A percentile compares a stretch with the other conserved stretches of the same genome.
phyloP scores from a whole-genome alignment of 2,797 vertebrate genomes.

The Rhinichthys osculus region DNA sequence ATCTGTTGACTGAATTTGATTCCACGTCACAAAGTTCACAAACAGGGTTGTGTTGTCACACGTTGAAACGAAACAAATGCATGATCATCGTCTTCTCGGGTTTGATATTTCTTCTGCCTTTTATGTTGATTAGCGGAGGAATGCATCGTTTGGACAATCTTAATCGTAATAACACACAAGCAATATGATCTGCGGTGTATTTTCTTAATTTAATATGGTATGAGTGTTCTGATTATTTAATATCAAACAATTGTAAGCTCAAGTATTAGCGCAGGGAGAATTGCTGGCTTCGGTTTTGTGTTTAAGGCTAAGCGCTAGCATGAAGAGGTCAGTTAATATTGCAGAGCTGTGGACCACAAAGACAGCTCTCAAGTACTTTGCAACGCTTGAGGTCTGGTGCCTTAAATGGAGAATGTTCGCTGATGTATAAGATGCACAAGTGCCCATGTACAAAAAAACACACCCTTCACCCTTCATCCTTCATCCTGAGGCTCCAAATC shows the following conservation, averaged over 20 bases:
- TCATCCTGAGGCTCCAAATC: slow-evolving; percentile 44
- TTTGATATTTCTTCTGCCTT: slow-evolving; percentile 37
- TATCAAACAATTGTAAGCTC: slow-evolving; percentile 37
- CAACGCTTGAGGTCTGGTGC: slow-evolving; percentile 50
- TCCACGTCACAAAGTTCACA: neutral
- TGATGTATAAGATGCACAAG: slow-evolving; percentile 26
- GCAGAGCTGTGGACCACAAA: neutral
- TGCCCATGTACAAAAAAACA: slow-evolving; percentile 23
- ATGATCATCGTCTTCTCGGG: slow-evolving; percentile 14
- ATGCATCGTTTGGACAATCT: slow-evolving; percentile 14
- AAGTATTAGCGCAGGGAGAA: neutral
- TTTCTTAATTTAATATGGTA: slow-evolving; percentile 60
- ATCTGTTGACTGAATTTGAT: neutral
- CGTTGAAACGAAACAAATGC: neutral
- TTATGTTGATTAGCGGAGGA: slow-evolving; percentile 21
- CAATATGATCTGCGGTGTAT: slow-evolving; percentile 38
- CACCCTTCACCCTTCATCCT: slow-evolving; percentile 9
- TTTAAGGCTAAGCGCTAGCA: slow-evolving; percentile 8
- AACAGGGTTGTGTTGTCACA: neutral
- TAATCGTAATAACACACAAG: slow-evolving; percentile 37
- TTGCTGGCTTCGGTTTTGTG: slow-evolving; percentile 47
- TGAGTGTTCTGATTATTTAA: slow-evolving; percentile 61
- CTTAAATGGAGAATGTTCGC: slow-evolving; percentile 25
- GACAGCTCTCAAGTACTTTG: slow-evolving; percentile 51
- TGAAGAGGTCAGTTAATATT: slow-evolving; percentile 14